Evolutionary conservation across 2,888 invertebrate genomes (phyloP).

Genomic region (Leptinotarsa peninsularis): DNA sequence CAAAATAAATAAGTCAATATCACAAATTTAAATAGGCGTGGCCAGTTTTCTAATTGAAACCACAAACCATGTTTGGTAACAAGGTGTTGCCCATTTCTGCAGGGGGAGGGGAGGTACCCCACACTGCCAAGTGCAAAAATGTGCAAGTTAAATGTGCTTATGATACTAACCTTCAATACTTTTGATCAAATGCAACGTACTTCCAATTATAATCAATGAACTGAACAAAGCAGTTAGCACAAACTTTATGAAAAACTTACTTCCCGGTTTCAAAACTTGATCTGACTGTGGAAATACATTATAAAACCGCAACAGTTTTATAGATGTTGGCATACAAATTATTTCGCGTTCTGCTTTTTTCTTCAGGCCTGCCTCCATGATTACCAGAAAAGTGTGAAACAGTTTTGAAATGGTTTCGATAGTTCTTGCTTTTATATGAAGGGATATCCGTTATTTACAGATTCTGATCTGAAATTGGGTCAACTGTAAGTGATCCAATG

Average conservation of each 20-base stretch:
- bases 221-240: constrained; percentile 10
- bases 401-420: too few species aligned
- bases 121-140: too few species aligned
- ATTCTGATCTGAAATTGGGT: too few species aligned
- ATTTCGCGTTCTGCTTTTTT: constrained; percentile 3
- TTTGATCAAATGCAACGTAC: constrained; percentile 34
- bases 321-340: constrained; percentile 33
- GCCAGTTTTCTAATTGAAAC: too few species aligned
- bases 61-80: too few species aligned
- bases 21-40: too few species aligned
- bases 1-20: too few species aligned
- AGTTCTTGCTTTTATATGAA: too few species aligned
- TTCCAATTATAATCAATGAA: constrained; percentile 31
- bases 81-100: too few species aligned
- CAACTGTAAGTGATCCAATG: too few species aligned
- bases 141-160: neutral
- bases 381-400: neutral
- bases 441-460: too few species aligned
- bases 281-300: constrained; percentile 32
- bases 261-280: constrained; percentile 33
- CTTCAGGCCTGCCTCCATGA: neutral
- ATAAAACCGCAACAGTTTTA: constrained; percentile 32
- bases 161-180: constrained; percentile 28
- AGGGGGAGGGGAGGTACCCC: too few species aligned
- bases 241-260: constrained; percentile 30